Evolutionary conservation across 2,888 invertebrate genomes (phyloP).

Genomic region (Plusia festucae): DNA sequence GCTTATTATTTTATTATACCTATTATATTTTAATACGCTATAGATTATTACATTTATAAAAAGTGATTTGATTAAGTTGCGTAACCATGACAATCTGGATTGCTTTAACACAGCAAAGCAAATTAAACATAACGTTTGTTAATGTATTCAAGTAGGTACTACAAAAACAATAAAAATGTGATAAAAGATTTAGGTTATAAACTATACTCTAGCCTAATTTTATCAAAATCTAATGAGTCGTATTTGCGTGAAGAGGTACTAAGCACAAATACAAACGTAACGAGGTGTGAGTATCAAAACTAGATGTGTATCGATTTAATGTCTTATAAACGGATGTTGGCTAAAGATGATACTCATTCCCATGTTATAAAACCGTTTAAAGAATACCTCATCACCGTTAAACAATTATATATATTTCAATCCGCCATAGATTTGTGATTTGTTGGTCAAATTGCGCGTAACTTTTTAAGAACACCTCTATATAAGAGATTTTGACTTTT

Average conservation of each 20-base stretch:
- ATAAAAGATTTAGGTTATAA: too few species aligned
- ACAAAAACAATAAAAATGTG: too few species aligned
- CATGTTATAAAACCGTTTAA: conserved; percentile 1
- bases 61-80: background rate
- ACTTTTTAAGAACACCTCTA: background rate
- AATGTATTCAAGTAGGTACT: too few species aligned
- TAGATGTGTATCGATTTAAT: background rate
- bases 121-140: too few species aligned
- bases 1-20: background rate
- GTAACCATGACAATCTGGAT: background rate
- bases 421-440: background rate
- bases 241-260: too few species aligned
- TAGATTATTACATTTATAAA: background rate
- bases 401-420: background rate
- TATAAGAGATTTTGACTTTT: background rate
- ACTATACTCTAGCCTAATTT: too few species aligned
- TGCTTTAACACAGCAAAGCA: background rate
- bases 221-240: too few species aligned
- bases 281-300: background rate
- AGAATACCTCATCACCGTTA: conserved; percentile 4
- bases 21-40: background rate
- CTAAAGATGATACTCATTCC: conserved; percentile 1
- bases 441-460: background rate
- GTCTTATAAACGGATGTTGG: background rate
- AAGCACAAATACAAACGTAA: too few species aligned